Conservation (phyloP, 1,140 invertebrate genomes). For the Rhizoglyphus robini region DNA sequence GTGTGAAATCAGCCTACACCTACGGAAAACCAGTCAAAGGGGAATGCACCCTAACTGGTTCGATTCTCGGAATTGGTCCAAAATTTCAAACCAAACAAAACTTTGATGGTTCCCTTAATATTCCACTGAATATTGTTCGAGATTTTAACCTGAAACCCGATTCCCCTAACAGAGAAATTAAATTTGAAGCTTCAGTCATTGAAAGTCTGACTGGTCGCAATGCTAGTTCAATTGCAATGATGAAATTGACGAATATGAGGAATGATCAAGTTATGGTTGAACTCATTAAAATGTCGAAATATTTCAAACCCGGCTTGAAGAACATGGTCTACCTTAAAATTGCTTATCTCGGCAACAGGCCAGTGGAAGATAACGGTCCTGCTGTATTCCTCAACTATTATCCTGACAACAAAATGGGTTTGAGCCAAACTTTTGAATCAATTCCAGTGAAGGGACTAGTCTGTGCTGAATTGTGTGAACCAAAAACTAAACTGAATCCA, state of each 20-base stretch:
- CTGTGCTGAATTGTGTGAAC: conserved; percentile 38
- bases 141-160: conserved; percentile 24
- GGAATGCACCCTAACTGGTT: conserved; percentile 29
- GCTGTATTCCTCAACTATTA: conserved; percentile 50
- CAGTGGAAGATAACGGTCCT: conserved; percentile 46
- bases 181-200: conserved; percentile 62
- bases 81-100: conserved; percentile 25
- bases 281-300: conserved; percentile 59
- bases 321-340: conserved; percentile 62
- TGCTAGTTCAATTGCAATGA: conserved; percentile 57
- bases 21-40: conserved; percentile 62
- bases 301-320: conserved; percentile 70
- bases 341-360: conserved; percentile 55
- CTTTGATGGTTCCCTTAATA: conserved; percentile 26
- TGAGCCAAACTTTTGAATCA: conserved; percentile 38
- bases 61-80: conserved; percentile 25
- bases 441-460: conserved; percentile 53
- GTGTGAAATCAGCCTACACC: conserved; percentile 63
- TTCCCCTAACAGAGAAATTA: conserved; percentile 45
- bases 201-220: conserved; percentile 60
- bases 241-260: conserved; percentile 62
- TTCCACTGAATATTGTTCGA: conserved; percentile 24
- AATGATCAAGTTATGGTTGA: conserved; percentile 67
- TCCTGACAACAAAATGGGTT: conserved; percentile 48
- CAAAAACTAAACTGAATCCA: not conserved